Conservation (phyloP, 92 coral and sea anemone genomes). For the Epizoanthus scotinus region DNA sequence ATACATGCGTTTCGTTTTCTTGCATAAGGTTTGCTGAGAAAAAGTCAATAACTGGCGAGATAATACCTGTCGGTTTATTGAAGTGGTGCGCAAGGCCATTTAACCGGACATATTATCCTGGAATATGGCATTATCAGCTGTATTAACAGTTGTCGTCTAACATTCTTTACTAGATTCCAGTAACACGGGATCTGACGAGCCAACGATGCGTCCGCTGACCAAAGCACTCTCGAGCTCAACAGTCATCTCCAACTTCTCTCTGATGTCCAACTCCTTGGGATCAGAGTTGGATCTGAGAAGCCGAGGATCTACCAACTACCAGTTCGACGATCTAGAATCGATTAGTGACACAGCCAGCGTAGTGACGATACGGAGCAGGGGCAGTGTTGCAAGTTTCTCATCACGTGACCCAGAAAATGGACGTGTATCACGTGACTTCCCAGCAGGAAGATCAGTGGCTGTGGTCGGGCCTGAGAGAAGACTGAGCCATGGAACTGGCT, state of each 20-base stretch:
- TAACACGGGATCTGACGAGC: constrained; percentile 71
- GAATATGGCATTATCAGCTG: background rate
- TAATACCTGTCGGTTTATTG: no score
- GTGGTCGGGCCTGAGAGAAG: constrained; percentile 37
- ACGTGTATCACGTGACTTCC: constrained; percentile 22
- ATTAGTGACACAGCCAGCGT: constrained; percentile 51
- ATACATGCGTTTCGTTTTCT: no score
- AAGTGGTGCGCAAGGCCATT: no score
- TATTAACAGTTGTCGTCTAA: no score
- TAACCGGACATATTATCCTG: background rate
- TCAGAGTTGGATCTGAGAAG: constrained; percentile 76
- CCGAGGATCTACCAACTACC: constrained; percentile 56
- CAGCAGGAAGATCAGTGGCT: constrained; percentile 28
- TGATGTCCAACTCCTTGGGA: constrained; percentile 72
- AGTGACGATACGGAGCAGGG: constrained; percentile 49
- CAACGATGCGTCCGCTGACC: constrained; percentile 63
- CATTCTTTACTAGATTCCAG: constrained; percentile 56
- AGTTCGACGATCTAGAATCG: constrained; percentile 55
- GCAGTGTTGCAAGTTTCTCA: constrained; percentile 21
- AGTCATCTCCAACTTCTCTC: constrained; percentile 77
- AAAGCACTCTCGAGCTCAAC: constrained; percentile 83
- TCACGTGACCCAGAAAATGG: constrained; percentile 34
- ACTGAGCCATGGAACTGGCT: constrained; percentile 13
- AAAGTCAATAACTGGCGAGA: no score
- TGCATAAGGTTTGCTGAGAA: no score